Evolutionary conservation across 2,113 vertebrate species (phyloP).

Genomic region (Hemiprocne comata): DNA sequence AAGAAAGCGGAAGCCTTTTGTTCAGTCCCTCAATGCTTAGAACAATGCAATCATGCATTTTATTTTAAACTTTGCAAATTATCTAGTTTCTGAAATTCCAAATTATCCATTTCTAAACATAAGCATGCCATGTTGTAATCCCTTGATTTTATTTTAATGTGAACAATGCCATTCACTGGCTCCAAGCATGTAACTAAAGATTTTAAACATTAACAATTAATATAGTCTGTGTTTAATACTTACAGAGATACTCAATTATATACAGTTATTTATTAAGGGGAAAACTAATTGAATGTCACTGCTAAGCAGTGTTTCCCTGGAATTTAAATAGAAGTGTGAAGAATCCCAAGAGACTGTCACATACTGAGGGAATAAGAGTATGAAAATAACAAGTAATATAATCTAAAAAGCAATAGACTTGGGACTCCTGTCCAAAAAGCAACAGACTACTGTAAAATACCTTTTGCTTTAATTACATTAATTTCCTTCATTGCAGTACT

Average conservation of each 20-base stretch:
- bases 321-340: slow-evolving; percentile 32
- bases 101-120: slow-evolving; percentile 3
- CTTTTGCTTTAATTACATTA: neutral
- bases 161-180: slow-evolving; percentile 6
- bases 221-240: neutral
- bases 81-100: slow-evolving; percentile 31
- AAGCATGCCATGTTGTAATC: neutral
- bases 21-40: slow-evolving; percentile 27
- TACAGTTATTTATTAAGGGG: slow-evolving; percentile 39
- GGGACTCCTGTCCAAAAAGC: neutral
- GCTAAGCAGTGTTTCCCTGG: neutral
- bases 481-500: neutral
- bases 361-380: neutral
- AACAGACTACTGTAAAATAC: neutral
- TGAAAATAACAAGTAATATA: neutral
- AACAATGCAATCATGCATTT: slow-evolving; percentile 45
- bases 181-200: neutral
- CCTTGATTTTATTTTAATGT: neutral
- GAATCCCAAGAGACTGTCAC: neutral
- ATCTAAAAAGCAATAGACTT: neutral
- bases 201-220: slow-evolving; percentile 9
- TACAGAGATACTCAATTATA: slow-evolving; percentile 35
- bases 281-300: slow-evolving; percentile 23
- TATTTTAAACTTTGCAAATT: slow-evolving; percentile 43
- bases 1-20: slow-evolving; percentile 54